phyloP scores from a whole-genome alignment of 2,797 vertebrate species.

The Myotis pilosus region DNA sequence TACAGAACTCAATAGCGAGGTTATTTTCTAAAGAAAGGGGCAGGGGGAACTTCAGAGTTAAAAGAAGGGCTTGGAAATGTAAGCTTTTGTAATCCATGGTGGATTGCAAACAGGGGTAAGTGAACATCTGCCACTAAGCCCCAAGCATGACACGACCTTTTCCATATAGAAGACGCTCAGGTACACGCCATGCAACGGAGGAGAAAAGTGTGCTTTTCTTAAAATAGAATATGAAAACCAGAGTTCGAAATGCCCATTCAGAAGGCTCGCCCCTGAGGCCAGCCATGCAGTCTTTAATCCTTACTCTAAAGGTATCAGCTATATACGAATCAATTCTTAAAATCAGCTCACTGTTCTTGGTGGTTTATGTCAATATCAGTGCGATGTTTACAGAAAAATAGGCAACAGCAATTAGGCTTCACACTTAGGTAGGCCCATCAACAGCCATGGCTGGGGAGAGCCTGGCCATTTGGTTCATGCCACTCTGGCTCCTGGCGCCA shows the following conservation, averaged over 20 bases:
- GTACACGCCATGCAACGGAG: background rate
- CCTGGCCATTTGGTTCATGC: fast-evolving
- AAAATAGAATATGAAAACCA: background rate
- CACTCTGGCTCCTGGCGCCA: background rate
- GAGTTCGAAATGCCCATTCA: background rate
- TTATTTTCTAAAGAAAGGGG: background rate
- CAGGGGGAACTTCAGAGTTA: background rate
- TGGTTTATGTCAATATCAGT: background rate
- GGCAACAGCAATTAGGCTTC: background rate
- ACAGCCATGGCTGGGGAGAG: background rate
- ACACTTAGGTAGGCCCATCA: background rate
- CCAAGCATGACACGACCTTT: background rate
- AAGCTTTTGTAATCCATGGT: background rate
- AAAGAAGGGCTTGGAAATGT: background rate
- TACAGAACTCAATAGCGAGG: background rate
- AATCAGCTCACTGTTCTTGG: background rate
- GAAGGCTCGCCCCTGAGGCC: background rate
- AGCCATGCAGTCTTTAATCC: background rate
- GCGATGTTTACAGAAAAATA: background rate
- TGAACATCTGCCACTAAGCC: background rate
- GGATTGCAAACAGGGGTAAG: background rate
- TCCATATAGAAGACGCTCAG: background rate
- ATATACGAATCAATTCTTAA: background rate
- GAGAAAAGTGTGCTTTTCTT: background rate
- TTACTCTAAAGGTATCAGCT: background rate